Evolutionary conservation across 2,113 vertebrate species (phyloP), one percentile per base, ranked within the genome.

Genomic region (Himantopus leucocephalus): DNA sequence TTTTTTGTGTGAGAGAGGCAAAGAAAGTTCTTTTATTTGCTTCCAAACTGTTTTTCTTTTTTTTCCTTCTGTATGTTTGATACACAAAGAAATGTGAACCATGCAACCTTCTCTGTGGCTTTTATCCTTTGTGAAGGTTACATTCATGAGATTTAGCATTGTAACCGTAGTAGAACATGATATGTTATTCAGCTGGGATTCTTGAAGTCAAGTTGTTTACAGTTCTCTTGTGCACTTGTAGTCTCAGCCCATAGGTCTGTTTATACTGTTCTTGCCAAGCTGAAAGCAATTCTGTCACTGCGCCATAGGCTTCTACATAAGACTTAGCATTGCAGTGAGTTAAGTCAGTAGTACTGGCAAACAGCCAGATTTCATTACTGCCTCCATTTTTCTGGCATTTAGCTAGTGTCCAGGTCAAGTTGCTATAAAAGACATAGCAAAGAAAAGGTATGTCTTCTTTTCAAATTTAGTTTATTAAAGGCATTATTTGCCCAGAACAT

Each of bases 191-290:
- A 95, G 48, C 62, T 82, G 75, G 77, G 79, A 93, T 94, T 96
- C 78, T n/a, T 91, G 68, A 96, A 95, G 92, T 88, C 85, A 91
- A 84, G 73, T 82, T 97, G 91, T 95, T 97, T 96, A 95, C 62
- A 76, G 67, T 92, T 89, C 87, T 95, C 71, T 58, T 55, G 56
- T 64, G 68, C 78, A 55, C 76, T 95, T 67, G 39, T 62, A 93
- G 73, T 79, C 62, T 84, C 72, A 97, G 67, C 63, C 85, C 90
- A 90, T 80, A 92, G 80, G 85, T 81, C 67, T 95, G 89, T 95
- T 97, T 96, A 92, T 83, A 73, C 34, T 60, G 24, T 5, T 88
- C 50, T 76, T 95, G 92, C 94, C 92, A 95, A 96, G 67, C 94
- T 92, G 68, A 95, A 91, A 90, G 67, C 41, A 89, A 84, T 84